phyloP scores from a whole-genome alignment of 2,113 vertebrate genomes.

The Rissa tridactyla region DNA sequence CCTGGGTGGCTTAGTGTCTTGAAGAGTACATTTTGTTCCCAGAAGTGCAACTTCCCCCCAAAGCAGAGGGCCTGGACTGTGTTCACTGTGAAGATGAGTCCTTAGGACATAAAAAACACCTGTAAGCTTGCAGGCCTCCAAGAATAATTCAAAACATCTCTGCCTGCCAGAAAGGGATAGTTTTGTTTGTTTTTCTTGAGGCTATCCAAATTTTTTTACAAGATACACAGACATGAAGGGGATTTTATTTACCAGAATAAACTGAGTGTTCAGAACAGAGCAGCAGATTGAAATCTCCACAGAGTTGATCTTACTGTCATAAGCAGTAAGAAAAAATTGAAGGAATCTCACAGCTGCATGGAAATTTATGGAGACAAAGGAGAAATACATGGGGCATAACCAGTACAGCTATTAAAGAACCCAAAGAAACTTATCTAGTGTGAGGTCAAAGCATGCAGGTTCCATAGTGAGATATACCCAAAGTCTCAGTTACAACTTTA shows the following conservation, averaged over 20 bases:
- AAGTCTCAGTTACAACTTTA: background rate
- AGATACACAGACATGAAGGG: background rate
- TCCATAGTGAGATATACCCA: background rate
- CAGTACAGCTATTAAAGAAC: background rate
- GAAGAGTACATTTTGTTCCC: background rate
- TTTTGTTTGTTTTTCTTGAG: conserved; percentile 6
- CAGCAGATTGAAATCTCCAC: background rate
- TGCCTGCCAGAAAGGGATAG: background rate
- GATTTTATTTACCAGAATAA: background rate
- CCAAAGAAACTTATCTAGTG: background rate
- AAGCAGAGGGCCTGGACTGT: background rate
- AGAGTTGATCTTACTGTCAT: background rate
- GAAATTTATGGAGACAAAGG: background rate
- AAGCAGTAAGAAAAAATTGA: background rate
- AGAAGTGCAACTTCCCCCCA: background rate
- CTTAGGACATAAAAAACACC: background rate
- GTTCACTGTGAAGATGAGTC: background rate
- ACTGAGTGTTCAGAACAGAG: background rate
- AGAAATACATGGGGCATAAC: background rate
- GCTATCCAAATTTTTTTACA: conserved; percentile 25
- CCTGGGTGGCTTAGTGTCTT: background rate
- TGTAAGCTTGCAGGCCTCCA: background rate
- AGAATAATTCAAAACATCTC: conserved; percentile 20
- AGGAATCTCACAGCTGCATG: background rate
- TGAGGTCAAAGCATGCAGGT: background rate